Conservation (phyloP, 2,113 vertebrate genomes). For the Semnornis frantzii region DNA sequence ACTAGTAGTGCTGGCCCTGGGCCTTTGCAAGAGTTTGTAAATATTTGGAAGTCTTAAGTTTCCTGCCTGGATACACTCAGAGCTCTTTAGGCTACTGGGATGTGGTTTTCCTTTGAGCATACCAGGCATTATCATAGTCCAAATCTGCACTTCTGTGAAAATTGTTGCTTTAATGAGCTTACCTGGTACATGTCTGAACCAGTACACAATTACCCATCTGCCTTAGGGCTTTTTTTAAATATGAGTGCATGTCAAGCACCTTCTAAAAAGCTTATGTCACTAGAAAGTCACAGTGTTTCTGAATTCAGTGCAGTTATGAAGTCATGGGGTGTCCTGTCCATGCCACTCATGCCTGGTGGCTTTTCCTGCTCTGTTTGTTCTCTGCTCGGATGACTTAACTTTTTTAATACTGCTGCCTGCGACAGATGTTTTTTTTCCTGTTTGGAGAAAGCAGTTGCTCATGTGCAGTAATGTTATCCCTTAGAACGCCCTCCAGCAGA, state of each 20-base stretch:
- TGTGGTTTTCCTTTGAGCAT: conserved; percentile 1
- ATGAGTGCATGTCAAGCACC: neutral
- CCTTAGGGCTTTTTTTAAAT: conserved; percentile 12
- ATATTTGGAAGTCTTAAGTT: neutral
- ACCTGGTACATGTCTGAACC: neutral
- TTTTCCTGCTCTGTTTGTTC: conserved; percentile 24
- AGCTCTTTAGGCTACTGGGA: neutral
- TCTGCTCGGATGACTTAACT: neutral
- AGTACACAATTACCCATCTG: neutral
- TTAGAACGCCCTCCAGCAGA: neutral
- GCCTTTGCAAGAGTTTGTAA: neutral
- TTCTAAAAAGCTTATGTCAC: neutral
- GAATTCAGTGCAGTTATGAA: neutral
- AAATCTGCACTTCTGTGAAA: conserved; percentile 1
- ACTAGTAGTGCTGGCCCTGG: neutral
- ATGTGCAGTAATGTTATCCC: neutral
- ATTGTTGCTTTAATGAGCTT: conserved; percentile 34
- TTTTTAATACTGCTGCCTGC: neutral
- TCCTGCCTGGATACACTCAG: neutral
- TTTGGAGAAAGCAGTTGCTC: neutral
- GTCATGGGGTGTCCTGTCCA: neutral
- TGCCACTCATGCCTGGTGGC: neutral
- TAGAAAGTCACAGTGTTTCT: conserved; percentile 2
- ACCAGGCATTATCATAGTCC: neutral
- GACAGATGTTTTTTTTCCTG: neutral